These are phyloP conservation scores for Plutella xylostella DNA, from an alignment of 2,888 invertebrate genomes.

Conservation along the genomic window DNA sequence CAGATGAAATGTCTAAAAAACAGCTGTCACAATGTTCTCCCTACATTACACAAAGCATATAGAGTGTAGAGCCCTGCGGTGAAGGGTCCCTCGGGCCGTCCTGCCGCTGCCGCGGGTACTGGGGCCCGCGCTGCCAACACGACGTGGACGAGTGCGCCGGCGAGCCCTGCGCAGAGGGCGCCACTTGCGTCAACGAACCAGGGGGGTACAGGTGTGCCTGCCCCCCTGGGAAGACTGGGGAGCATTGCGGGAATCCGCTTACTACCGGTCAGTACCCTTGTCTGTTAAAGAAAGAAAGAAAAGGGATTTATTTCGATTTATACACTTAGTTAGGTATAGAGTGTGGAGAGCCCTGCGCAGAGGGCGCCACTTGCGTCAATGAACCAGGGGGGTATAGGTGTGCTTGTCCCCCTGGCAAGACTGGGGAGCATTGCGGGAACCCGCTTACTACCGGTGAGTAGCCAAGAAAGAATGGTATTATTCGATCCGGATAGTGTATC, in stretches of 20 bases:
- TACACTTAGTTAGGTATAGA: too few relatives aligned
- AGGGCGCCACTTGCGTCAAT: constrained; percentile 90
- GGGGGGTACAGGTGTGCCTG: constrained; percentile 83
- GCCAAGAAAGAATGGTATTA: too few relatives aligned
- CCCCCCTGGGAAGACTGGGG: constrained; percentile 78
- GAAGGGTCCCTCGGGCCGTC: constrained; percentile 84
- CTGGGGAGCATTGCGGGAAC: constrained; percentile 69
- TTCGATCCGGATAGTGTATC: too few relatives aligned
- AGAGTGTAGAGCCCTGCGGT: too few relatives aligned
- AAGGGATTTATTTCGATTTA: too few relatives aligned
- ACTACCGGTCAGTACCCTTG: too few relatives aligned
- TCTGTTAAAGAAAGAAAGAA: too few relatives aligned
- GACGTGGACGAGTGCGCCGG: constrained; percentile 91
- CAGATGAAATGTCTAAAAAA: too few relatives aligned
- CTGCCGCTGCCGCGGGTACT: constrained; percentile 86
- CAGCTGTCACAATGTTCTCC: too few relatives aligned
- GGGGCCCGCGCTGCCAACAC: constrained; percentile 80
- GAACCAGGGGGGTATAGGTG: constrained; percentile 83
- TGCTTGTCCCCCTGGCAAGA: constrained; percentile 80
- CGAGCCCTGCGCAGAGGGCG: constrained; percentile 89
- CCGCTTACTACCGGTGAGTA: too few relatives aligned
- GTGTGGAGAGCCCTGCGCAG: constrained; percentile 90
- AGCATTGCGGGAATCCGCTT: constrained; percentile 56
- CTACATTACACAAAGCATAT: too few relatives aligned
- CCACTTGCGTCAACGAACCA: constrained; percentile 86